Percentiles rank a stretch among this genome's conserved stretches.
phyloP scores from a whole-genome alignment of 2,888 invertebrate species.

The Neoaliturus tenellus region DNA sequence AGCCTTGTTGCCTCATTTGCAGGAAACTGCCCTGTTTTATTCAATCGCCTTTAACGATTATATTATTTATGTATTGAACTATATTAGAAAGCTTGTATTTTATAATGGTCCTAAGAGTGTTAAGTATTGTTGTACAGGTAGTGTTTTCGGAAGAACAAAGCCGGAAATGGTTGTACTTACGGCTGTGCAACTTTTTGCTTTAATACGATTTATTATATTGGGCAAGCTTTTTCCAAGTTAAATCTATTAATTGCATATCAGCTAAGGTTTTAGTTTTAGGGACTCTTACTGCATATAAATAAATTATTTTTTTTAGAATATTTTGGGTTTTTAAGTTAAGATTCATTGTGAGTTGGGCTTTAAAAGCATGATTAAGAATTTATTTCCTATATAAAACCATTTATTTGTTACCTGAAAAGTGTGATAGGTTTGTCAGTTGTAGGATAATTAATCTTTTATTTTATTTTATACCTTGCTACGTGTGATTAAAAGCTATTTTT shows the following conservation, averaged over 20 bases:
- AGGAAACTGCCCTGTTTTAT: background rate
- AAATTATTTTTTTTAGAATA: background rate
- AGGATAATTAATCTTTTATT: no score
- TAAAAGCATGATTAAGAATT: background rate
- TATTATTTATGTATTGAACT: background rate
- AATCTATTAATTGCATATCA: background rate
- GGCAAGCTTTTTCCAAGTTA: background rate
- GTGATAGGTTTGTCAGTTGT: no score
- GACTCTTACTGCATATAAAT: background rate
- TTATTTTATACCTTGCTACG: no score
- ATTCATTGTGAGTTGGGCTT: background rate
- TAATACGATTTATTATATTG: background rate
- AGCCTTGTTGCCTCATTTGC: background rate
- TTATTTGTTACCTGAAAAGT: background rate
- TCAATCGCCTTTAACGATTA: conserved; percentile 1
- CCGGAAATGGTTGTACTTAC: background rate
- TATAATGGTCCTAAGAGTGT: background rate
- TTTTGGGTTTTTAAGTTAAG: background rate
- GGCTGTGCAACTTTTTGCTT: conserved; percentile 14
- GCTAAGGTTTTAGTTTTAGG: background rate
- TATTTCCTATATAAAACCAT: background rate
- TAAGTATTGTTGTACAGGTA: background rate
- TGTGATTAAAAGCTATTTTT: no score
- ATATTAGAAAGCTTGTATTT: conserved; percentile 24
- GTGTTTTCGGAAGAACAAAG: background rate